These are phyloP conservation scores for Carapus acus DNA, from an alignment of 2,797 vertebrate species.

Conservation along the genomic window DNA sequence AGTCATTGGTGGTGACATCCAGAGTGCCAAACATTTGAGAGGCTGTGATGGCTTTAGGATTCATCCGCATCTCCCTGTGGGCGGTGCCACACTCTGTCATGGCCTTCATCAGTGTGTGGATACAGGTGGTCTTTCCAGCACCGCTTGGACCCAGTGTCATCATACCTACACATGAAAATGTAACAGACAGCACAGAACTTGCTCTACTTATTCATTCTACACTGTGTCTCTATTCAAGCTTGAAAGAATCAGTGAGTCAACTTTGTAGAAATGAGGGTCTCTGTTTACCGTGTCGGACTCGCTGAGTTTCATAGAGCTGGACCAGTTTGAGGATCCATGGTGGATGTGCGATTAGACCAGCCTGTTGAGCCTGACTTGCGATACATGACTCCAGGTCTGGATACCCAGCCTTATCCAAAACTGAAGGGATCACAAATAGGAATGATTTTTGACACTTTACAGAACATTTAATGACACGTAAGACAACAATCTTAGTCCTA, in stretches of 20 bases:
- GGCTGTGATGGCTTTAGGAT: conserved; percentile 83
- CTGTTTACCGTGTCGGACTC: conserved; percentile 76
- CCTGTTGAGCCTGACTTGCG: conserved; percentile 68
- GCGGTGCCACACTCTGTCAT: conserved; percentile 77
- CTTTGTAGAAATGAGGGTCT: neutral
- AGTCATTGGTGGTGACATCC: conserved; percentile 84
- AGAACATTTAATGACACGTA: too few species aligned
- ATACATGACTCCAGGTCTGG: conserved; percentile 78
- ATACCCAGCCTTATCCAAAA: conserved; percentile 74
- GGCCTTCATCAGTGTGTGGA: conserved; percentile 81
- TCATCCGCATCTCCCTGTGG: conserved; percentile 86
- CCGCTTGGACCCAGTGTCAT: conserved; percentile 82
- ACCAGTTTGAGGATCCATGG: conserved; percentile 82
- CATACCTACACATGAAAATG: conserved; percentile 66
- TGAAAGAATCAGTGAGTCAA: too few species aligned
- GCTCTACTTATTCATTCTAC: neutral
- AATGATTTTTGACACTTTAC: too few species aligned
- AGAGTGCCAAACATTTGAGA: conserved; percentile 84
- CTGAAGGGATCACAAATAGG: too few species aligned
- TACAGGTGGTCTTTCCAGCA: conserved; percentile 78
- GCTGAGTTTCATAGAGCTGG: conserved; percentile 83
- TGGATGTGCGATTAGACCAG: conserved; percentile 75
- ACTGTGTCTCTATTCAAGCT: too few species aligned
- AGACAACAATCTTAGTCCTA: too few species aligned
- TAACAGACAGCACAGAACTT: neutral